Base-by-base conservation (phyloP, 1,140 invertebrate genomes). In the Pristionchus pacificus region DNA sequence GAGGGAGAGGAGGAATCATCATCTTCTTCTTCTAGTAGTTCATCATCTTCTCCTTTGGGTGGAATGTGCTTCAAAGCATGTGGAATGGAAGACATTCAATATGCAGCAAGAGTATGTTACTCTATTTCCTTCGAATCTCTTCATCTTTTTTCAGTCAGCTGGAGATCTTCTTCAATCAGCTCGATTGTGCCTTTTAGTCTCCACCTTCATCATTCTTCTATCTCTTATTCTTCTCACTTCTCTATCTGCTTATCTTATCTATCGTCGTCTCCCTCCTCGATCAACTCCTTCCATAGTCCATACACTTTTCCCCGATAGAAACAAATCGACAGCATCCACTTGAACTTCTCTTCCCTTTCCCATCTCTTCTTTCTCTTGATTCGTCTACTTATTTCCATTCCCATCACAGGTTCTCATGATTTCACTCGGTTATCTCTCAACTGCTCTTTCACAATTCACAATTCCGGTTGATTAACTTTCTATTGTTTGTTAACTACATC, bases 31-130 rank as follows among this genome's bases (percentile, higher is more conserved):
- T 10, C 38, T 49, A 19, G 19, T 49, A 6, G 19, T 10, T 49
- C 38, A 49, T 49, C 38, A 49, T 49, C 38, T 49, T 49, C 38
- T 19, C 38, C 38, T 49, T 49, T 49, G 19, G 38, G 38, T 49
- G 38, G 38, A n/a, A 72, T 64, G 25, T 81, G 79, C 61, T 83
- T 81, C 67, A 83, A 80, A 60, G 74, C 79, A 19, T 81, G 79
- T 57, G 79, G 79, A 49, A 81, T 83, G 81, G 79, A 81, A 55
- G 79, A 81, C 66, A 81, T 81, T 60, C 79, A 81, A 74, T 79
- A 60, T 28, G 79, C 79, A 28, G 81, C 79, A 1, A 76, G 74
- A 68, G 79, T 81, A 57, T 72, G 71, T 70, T 49, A 49, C 38
- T 10, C 19, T 49, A 19, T 49, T 19, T 49, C 38, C 19, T 19